Percentiles rank a stretch among this genome's conserved stretches.
These are phyloP conservation scores for Stenichneumon culpator DNA, from an alignment of 2,888 invertebrate genomes.

Conservation along the genomic window DNA sequence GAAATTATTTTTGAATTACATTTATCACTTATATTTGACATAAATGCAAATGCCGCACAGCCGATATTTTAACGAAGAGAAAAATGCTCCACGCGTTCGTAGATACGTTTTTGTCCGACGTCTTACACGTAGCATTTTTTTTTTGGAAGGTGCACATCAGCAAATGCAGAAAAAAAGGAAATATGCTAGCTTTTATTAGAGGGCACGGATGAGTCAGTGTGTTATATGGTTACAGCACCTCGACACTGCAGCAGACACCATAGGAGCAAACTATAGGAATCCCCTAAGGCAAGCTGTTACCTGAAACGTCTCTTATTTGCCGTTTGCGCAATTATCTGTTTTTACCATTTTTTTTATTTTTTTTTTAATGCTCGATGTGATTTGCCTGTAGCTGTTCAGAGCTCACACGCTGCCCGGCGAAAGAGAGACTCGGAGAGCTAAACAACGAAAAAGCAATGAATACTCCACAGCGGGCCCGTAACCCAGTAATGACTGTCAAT, in stretches of 20 bases:
- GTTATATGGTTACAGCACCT: constrained; percentile 91
- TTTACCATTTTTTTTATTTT: constrained; percentile 43
- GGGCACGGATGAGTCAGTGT: constrained; percentile 80
- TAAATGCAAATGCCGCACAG: neutral
- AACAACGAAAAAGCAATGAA: constrained; percentile 25
- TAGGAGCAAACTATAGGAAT: constrained; percentile 89
- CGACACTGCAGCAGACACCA: constrained; percentile 88
- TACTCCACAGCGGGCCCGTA: constrained; percentile 18
- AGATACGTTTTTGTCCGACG: constrained; percentile 12
- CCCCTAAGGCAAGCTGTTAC: constrained; percentile 91
- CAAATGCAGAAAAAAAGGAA: constrained; percentile 23
- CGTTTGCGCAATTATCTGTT: constrained; percentile 78
- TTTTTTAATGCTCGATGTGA: constrained; percentile 64
- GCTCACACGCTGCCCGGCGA: constrained; percentile 74
- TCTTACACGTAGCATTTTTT: constrained; percentile 18
- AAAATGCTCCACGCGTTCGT: constrained; percentile 54
- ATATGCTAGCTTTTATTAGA: constrained; percentile 73
- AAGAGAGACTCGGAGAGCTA: constrained; percentile 39
- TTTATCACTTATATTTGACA: neutral
- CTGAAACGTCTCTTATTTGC: constrained; percentile 81
- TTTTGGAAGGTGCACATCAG: constrained; percentile 62
- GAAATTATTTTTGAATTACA: neutral
- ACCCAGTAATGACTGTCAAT: constrained; percentile 23
- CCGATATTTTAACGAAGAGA: neutral
- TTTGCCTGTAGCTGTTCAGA: constrained; percentile 64